These are phyloP conservation scores for Kryptopterus vitreolus DNA, from an alignment of 2,797 vertebrate genomes.

Conservation along the genomic window DNA sequence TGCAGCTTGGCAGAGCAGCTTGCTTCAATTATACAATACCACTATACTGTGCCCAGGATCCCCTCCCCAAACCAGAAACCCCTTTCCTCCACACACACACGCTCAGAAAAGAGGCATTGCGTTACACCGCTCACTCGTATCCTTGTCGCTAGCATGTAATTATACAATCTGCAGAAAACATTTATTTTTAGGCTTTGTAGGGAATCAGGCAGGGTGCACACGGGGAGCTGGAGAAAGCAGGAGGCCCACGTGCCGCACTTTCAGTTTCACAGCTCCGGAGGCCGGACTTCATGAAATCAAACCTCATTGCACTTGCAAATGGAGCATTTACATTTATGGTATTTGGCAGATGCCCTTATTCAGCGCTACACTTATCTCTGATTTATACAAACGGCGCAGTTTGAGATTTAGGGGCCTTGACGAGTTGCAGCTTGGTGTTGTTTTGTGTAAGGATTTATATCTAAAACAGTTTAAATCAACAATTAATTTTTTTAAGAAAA, in stretches of 20 bases:
- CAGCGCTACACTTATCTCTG: too few relatives aligned
- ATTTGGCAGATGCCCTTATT: too few relatives aligned
- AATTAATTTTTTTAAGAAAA: too few relatives aligned
- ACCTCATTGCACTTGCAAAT: neutral
- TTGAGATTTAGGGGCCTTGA: too few relatives aligned
- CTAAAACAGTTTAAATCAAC: too few relatives aligned
- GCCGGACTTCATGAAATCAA: neutral
- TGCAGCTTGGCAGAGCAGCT: constrained; percentile 66
- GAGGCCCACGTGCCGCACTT: constrained; percentile 10
- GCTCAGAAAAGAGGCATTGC: constrained; percentile 59
- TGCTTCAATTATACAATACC: constrained; percentile 77
- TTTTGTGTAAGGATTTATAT: too few relatives aligned
- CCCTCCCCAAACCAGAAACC: constrained; percentile 69
- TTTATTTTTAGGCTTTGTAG: constrained; percentile 77
- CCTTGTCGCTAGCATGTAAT: constrained; percentile 47
- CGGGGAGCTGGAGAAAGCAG: neutral
- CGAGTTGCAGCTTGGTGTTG: too few relatives aligned
- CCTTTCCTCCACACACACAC: constrained; percentile 67
- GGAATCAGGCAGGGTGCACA: neutral
- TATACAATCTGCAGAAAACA: constrained; percentile 48
- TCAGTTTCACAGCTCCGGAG: neutral
- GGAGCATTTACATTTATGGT: too few relatives aligned
- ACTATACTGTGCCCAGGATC: constrained; percentile 56
- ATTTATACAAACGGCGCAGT: too few relatives aligned
- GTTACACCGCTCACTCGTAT: constrained; percentile 62